Evolutionary conservation across 2,113 vertebrate species (phyloP).

Genomic region (Neopipo cinnamomea): DNA sequence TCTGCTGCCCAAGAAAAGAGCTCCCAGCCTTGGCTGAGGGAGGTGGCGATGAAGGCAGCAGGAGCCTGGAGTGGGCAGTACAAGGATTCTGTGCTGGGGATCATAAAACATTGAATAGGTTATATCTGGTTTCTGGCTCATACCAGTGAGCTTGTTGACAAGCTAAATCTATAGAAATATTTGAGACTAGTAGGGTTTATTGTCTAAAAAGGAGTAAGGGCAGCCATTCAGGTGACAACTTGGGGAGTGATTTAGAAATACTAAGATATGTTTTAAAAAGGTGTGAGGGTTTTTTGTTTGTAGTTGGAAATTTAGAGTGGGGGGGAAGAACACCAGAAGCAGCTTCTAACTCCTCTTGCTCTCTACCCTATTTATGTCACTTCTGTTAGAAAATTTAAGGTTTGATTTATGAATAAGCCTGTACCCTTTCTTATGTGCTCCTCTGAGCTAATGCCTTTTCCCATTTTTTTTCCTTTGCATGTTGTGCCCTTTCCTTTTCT

Average conservation of each 20-base stretch:
- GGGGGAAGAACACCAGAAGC: not conserved
- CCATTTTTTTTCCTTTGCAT: not conserved
- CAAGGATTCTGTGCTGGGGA: not conserved
- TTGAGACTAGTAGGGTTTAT: not conserved
- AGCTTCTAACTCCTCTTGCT: not conserved
- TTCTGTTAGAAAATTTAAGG: not conserved
- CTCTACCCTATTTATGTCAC: not conserved
- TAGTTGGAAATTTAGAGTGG: not conserved
- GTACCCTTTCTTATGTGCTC: not conserved
- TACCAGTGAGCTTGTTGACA: not conserved
- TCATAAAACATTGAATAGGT: not conserved
- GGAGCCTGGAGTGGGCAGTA: not conserved
- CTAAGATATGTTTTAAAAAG: not conserved
- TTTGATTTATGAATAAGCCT: not conserved
- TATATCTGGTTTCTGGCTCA: not conserved
- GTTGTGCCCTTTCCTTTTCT: not conserved
- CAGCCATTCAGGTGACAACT: not conserved
- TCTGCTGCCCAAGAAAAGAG: not conserved
- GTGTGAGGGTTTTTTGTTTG: not conserved
- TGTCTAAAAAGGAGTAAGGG: not conserved
- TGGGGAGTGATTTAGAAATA: not conserved
- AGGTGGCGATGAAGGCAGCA: not conserved
- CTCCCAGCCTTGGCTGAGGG: not conserved
- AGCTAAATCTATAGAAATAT: not conserved
- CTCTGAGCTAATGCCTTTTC: not conserved